Base-by-base conservation (phyloP, 2,888 invertebrate species). In the Myopa testacea region DNA sequence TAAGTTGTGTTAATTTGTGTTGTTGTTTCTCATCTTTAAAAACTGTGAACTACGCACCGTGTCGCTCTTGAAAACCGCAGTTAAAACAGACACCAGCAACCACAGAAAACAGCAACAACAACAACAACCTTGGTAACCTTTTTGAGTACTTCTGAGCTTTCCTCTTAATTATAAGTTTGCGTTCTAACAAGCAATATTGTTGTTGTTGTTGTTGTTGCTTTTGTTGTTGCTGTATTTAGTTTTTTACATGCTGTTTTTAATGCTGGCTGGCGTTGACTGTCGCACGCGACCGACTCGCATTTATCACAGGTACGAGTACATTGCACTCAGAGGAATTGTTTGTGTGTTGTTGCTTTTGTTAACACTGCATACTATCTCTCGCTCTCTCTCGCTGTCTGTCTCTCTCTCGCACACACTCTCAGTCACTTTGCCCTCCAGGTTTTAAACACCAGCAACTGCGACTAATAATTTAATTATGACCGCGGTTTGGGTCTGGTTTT, bases 381-480 rank as follows among this genome's bases (percentile, higher is more conserved):
- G 14, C 38, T 45, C 6, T 14, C 63, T 26, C 7, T 6, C 63
- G 5, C 63, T 26, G 38, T 34, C 38, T 34, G 5, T 65, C 8
- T 34, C 38, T 12, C 34, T 34, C 14, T 38, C 19, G 12, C 8
- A 65, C 62, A 62, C 5, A 26, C 12, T n/a, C 62, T n/a, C 62
- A 38, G 38, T 10, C 16, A 34, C 12, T 34, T 38, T 37, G 38
- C 12, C 38, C 8, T 10, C 62, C 26, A 62, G 62, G 10, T 62
- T 62, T 26, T n/a, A 62, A 58, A 62, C 14, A 34, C 62, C 6
- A 10, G 26, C 34, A 62, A 62, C 26, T 62, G n/a, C 62, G 10
- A 10, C 62, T 26, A 62, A 62, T 62, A 62, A 62, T 62, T 62
- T 62, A 62, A 62, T 62, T 62, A 62, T 26, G 62, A 62, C 62